These are phyloP conservation scores for Ptilonorhynchus violaceus DNA, from an alignment of 2,113 vertebrate species.

Conservation along the genomic window DNA sequence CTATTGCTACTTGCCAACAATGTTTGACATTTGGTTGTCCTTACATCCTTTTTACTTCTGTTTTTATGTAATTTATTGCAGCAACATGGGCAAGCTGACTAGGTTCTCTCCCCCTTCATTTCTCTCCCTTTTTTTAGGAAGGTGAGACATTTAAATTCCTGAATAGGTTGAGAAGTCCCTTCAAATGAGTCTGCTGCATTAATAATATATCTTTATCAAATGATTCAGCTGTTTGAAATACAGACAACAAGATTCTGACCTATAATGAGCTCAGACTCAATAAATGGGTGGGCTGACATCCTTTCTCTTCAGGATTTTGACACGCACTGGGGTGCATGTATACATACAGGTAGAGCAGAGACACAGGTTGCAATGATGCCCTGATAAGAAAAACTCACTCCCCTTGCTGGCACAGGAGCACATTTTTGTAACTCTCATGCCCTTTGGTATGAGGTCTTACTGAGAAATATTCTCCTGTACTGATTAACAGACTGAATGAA, in stretches of 20 bases:
- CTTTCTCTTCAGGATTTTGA: not conserved
- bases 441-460: constrained; percentile 38
- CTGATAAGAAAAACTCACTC: not conserved
- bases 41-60: not conserved
- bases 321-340: not conserved
- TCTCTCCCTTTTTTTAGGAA: not conserved
- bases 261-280: not conserved
- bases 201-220: not conserved
- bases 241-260: not conserved
- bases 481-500: constrained; percentile 55
- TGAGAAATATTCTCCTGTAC: constrained; percentile 46
- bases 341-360: not conserved
- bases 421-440: not conserved
- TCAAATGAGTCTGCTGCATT: not conserved
- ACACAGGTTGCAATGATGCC: not conserved
- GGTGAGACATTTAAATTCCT: not conserved
- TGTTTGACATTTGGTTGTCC: not conserved
- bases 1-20: not conserved
- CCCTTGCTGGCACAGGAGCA: not conserved
- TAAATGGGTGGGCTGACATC: not conserved
- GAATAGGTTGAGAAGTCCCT: not conserved
- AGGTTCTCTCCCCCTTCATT: not conserved
- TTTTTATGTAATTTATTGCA: not conserved
- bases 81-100: not conserved
- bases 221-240: not conserved